Base-by-base conservation (phyloP, 1,140 invertebrate genomes). In the Plutomurus gul region DNA sequence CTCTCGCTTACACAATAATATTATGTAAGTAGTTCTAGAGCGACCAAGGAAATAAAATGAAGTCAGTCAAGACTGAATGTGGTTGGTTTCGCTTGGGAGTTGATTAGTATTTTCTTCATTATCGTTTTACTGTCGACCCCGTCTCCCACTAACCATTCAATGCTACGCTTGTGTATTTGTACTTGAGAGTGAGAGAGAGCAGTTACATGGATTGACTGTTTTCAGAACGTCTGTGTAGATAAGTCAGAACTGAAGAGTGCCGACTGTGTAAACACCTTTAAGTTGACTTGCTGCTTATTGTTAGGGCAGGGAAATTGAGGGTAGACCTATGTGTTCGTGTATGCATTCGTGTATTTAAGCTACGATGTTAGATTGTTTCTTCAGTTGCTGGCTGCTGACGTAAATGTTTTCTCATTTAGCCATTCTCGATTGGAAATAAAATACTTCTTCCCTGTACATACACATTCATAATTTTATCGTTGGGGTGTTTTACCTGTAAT, bases 31-130 rank as follows among this genome's bases (percentile, higher is more conserved):
- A n/a, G 27, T 65, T 65, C 36, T 16, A 13, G 27, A 16, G 27
- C 7, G 36, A 30, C 27, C 25, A 65, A 65, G 56, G 56, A 65
- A 65, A 65, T 65, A 65, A 65, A 65, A 27, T 65, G 11, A 43
- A 65, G 56, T 30, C 30, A 36, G 56, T 25, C 27, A 65, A 65
- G 30, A 65, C 56, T 65, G 56, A 16, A 13, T 65, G 30, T 27
- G 27, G 30, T 33, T 33, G 56, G n/a, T 65, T 36, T 33, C 30
- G 56, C 56, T 65, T 33, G 30, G 56, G 30, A 65, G 27, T 65
- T 65, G 56, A 65, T 65, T 65, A 65, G 56, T 65, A n/a, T 65
- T 65, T 65, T 65, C 56, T 65, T 65, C 56, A 27, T 36, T 65
- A 65, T 65, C 56, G 56, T 65, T 36, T 65, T 30, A 25, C 27